Evolutionary conservation across 1,140 invertebrate species (phyloP).

Genomic region (Ceratoteleas bidentatus): DNA sequence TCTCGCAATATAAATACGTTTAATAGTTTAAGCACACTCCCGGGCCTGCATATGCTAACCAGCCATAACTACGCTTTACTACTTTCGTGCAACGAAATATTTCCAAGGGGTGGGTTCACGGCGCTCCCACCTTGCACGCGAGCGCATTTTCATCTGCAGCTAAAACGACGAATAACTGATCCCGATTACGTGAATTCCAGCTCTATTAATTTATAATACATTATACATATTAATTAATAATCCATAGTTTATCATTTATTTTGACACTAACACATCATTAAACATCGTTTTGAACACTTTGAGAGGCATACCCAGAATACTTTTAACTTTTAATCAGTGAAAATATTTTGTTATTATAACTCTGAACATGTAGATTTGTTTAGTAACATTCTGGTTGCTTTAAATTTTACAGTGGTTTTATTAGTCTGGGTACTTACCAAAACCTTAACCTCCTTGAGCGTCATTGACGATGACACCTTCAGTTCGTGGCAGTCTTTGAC

Average conservation of each 20-base stretch:
- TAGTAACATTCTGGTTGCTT: too few relatives aligned
- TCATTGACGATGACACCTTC: conserved; percentile 78
- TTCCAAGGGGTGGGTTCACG: conserved; percentile 52
- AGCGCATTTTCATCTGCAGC: conserved; percentile 56
- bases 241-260: too few relatives aligned
- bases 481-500: conserved; percentile 77
- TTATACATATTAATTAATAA: too few relatives aligned
- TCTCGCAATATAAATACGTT: conserved; percentile 81
- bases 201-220: too few relatives aligned
- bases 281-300: too few relatives aligned
- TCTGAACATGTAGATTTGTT: too few relatives aligned
- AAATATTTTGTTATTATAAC: too few relatives aligned
- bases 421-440: conserved; percentile 70
- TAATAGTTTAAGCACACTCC: conserved; percentile 81
- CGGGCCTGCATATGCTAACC: conserved; percentile 79
- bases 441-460: conserved; percentile 78
- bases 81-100: conserved; percentile 72
- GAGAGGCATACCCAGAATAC: too few relatives aligned
- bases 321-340: too few relatives aligned
- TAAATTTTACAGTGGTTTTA: too few relatives aligned
- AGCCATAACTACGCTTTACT: conserved; percentile 80
- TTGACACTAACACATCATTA: too few relatives aligned
- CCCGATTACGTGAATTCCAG: too few relatives aligned
- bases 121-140: conserved; percentile 8
- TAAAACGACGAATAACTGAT: conserved; percentile 61